A percentile compares a stretch with the other conserved stretches of the same genome.
phyloP scores from a whole-genome alignment of 2,797 vertebrate genomes.

The Kryptolebias ocellatus region DNA sequence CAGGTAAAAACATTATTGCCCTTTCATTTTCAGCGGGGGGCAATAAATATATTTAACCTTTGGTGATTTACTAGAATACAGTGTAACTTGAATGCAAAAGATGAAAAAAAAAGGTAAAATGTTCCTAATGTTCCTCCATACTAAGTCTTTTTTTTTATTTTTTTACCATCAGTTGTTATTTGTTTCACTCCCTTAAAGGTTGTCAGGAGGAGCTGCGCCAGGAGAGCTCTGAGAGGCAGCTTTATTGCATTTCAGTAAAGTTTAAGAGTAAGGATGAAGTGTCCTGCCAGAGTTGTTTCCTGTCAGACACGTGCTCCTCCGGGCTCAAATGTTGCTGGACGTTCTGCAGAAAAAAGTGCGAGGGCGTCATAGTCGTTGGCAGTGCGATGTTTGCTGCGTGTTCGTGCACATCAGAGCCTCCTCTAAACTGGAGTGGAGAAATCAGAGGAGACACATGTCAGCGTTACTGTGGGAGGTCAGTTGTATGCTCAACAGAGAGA shows the following conservation, averaged over 20 bases:
- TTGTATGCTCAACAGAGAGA: background rate
- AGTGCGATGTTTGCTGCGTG: constrained; percentile 2
- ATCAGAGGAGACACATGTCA: constrained; percentile 28
- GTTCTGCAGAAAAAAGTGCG: constrained; percentile 16
- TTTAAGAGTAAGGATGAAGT: background rate
- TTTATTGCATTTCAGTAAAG: background rate
- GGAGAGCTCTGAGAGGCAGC: background rate
- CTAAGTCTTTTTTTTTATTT: background rate
- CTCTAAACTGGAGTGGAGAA: constrained; percentile 46
- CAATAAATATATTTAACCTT: constrained; percentile 2
- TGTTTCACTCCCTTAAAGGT: background rate
- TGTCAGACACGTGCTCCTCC: constrained; percentile 3
- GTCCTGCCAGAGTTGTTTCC: constrained; percentile 12
- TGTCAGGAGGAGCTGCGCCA: background rate
- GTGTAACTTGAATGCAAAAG: background rate
- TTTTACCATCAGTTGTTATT: background rate
- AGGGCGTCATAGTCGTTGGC: constrained; percentile 6
- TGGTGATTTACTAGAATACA: background rate
- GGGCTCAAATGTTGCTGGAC: constrained; percentile 15
- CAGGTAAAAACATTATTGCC: too few species aligned
- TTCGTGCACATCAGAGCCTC: constrained; percentile 14
- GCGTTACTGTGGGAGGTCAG: constrained; percentile 15
- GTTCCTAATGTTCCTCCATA: background rate
- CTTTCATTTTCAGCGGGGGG: too few species aligned
- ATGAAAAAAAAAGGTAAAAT: too few species aligned